Evolutionary conservation across 2,113 vertebrate species (phyloP).

Genomic region (Mystacornis crossleyi): DNA sequence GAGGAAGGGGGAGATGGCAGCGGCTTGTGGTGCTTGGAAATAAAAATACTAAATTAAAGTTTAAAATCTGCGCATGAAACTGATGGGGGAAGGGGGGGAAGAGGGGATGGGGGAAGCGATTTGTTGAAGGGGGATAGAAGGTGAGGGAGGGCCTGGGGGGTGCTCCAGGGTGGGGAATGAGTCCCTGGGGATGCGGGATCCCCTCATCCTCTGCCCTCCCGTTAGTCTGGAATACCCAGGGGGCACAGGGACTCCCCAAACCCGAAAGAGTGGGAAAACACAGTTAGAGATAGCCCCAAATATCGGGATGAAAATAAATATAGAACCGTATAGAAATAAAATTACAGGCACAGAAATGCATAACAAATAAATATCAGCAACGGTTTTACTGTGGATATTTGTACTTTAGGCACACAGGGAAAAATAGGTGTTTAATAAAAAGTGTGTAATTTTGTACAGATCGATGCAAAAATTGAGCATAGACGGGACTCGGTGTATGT

Average conservation of each 20-base stretch:
- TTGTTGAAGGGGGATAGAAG: neutral
- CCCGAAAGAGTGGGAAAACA: neutral
- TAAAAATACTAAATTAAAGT: neutral
- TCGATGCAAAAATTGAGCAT: accelerated
- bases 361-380: neutral
- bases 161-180: neutral
- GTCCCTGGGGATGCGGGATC: neutral
- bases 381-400: accelerated
- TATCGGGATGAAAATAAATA: accelerated
- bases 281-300: neutral
- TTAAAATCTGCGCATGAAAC: accelerated
- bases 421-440: neutral
- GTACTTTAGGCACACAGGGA: accelerated
- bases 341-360: accelerated
- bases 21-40: neutral
- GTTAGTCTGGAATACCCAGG: neutral
- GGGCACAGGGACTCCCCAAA: neutral
- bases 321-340: neutral
- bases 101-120: accelerated
- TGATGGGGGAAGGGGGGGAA: accelerated
- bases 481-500: neutral
- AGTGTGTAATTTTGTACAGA: accelerated
- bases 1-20: accelerated
- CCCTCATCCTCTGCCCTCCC: neutral
- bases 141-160: accelerated